These are phyloP conservation scores for Brachionus sp. DNA, from an alignment of 1,140 invertebrate genomes.

Conservation along the genomic window DNA sequence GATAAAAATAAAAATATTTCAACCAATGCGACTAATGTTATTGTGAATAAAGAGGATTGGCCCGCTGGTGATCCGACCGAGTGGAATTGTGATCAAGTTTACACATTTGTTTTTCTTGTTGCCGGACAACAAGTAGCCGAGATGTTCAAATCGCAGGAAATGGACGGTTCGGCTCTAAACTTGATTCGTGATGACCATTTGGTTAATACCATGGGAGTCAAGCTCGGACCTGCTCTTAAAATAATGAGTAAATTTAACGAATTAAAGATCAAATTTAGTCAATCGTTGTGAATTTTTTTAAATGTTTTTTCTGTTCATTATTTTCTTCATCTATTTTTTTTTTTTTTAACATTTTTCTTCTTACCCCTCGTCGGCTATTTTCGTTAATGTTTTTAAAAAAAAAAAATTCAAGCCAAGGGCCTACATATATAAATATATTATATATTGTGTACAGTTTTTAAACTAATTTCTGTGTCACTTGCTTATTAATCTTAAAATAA, in stretches of 20 bases:
- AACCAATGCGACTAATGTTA: neutral
- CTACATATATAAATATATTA: neutral
- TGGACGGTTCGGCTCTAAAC: conserved; percentile 40
- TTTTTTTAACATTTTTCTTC: neutral
- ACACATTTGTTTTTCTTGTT: neutral
- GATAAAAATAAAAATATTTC: no score
- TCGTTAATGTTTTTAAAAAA: neutral
- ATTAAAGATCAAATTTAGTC: conserved; percentile 19
- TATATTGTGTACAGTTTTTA: neutral
- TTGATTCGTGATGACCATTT: conserved; percentile 33
- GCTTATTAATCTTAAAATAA: neutral
- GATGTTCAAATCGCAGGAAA: conserved; percentile 14
- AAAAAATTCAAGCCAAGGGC: neutral
- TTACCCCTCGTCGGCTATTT: neutral
- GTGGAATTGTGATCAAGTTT: conserved; percentile 40
- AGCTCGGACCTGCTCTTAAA: conserved; percentile 37
- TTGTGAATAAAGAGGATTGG: neutral
- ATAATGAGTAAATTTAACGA: conserved; percentile 45
- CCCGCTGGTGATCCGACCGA: conserved; percentile 25
- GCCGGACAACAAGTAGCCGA: conserved; percentile 23
- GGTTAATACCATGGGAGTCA: conserved; percentile 38
- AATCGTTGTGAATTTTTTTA: neutral
- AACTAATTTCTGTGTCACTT: neutral
- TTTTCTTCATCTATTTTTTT: neutral
- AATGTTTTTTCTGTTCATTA: neutral